Evolutionary conservation across 92 coral and sea anemone genomes (phyloP), one percentile per base, ranked within the genome.

Genomic region (Galaxea fascicularis): DNA sequence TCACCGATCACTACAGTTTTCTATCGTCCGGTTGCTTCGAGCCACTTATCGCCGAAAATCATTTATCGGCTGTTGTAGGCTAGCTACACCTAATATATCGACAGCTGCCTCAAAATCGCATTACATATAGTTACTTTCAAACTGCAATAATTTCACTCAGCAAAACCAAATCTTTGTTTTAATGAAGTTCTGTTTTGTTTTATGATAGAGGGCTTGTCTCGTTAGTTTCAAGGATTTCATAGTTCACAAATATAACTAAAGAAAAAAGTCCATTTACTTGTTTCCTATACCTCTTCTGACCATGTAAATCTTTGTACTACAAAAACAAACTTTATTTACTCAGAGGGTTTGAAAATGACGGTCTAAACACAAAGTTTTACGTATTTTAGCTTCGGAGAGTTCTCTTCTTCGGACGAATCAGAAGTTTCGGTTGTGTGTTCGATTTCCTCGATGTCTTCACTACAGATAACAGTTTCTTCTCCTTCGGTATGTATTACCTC

Each of bases 401-500:
- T 54, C 56, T 65, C 53, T 5, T 29, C 73, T 16, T 47, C 63
- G 27, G 59, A 15, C 28, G 58, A 27, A 20, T 65, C 74, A 13
- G 5, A 51, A 4, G 51, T 29, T 66, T 51, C 65, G 21, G 26
- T 20, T 58, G 63, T 10, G 29, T 30, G 21, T 65, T 64, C 83
- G 8, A 53, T 31, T 26, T 39, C 20, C 5, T 57, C 79, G 21
- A 58, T 22, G 18, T 82, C 79, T n/a, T 41, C 77, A 6, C 62
- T 30, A 59, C 71, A 68, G 8, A 72, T 72, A 44, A 73, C 79
- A 45, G 75, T 60, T 15, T 82, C 79, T 41, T 82, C 79, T 15
- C 86, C 52, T 9, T 62, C 78, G 17, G 86, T 58, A 16, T 82
- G 84, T 51, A 79, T 67, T 9, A 31, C 84, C 21, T 79, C 84